phyloP scores from a whole-genome alignment of 2,888 invertebrate species.

The Pandemis corylana region DNA sequence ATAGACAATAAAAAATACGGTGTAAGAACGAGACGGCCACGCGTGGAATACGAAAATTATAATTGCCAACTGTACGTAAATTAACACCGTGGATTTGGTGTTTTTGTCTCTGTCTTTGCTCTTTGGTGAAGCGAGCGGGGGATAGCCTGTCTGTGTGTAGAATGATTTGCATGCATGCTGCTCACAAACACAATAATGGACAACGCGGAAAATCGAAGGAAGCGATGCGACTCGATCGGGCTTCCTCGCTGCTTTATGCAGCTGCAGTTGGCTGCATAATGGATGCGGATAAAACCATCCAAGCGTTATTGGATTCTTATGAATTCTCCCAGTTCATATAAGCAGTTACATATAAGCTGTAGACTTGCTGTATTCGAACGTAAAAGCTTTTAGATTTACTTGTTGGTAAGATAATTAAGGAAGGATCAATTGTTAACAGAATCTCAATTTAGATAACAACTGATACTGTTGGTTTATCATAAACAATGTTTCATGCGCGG shows the following conservation, averaged over 20 bases:
- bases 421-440: neutral
- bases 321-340: neutral
- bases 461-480: too few species aligned
- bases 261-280: slow-evolving; percentile 67
- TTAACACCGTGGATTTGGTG: slow-evolving; percentile 80
- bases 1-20: slow-evolving; percentile 73
- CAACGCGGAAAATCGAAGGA: slow-evolving; percentile 79
- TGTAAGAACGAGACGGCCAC: slow-evolving; percentile 74
- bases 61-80: slow-evolving; percentile 84
- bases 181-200: slow-evolving; percentile 81
- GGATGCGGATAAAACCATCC: slow-evolving; percentile 50
- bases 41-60: slow-evolving; percentile 79
- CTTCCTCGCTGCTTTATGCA: slow-evolving; percentile 70
- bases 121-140: slow-evolving; percentile 46
- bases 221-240: slow-evolving; percentile 69
- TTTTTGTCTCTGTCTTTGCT: slow-evolving; percentile 59
- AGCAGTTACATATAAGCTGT: neutral
- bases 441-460: too few species aligned
- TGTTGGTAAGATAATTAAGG: too few species aligned
- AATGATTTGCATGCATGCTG: slow-evolving; percentile 78
- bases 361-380: neutral
- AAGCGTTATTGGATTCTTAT: slow-evolving; percentile 33
- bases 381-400: too few species aligned
- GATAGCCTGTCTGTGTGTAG: slow-evolving; percentile 47
- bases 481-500: too few species aligned